Conservation (phyloP, 2,888 invertebrate species). For the Lepas anatifera region DNA sequence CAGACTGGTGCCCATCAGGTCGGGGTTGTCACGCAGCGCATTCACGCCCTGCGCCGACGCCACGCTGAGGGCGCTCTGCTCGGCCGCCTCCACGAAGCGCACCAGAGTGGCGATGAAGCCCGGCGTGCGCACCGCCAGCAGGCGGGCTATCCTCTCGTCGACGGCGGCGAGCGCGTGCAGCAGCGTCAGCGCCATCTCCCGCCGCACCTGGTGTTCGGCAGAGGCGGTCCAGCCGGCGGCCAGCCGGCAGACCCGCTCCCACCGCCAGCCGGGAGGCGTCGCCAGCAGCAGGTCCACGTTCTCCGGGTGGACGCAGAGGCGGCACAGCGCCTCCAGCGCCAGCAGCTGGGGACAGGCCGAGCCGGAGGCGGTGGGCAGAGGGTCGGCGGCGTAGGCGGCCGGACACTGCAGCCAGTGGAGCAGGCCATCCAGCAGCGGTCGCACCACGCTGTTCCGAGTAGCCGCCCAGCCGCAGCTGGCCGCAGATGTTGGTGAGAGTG, state of each 20-base stretch:
- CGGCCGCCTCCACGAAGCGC: conserved; percentile 90
- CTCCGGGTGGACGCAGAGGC: conserved; percentile 72
- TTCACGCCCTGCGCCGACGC: conserved; percentile 91
- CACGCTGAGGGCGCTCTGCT: conserved; percentile 82
- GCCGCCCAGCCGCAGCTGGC: conserved; percentile 77
- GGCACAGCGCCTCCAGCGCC: conserved; percentile 91
- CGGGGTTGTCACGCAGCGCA: conserved; percentile 92
- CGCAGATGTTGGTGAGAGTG: conserved; percentile 87
- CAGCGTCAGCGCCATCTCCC: conserved; percentile 94
- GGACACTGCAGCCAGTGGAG: conserved; percentile 97
- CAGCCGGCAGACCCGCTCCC: conserved; percentile 58
- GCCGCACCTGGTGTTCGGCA: conserved; percentile 58
- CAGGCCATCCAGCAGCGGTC: conserved; percentile 87
- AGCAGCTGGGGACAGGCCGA: conserved; percentile 78
- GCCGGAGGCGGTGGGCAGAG: conserved; percentile 66
- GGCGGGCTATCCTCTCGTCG: conserved; percentile 78
- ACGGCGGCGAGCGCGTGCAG: conserved; percentile 89
- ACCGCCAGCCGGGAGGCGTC: conserved; percentile 85
- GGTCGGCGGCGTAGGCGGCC: conserved; percentile 90
- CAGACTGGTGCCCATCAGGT: conserved; percentile 96
- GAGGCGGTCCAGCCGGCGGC: conserved; percentile 59
- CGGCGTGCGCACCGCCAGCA: conserved; percentile 64
- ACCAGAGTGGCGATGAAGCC: conserved; percentile 88
- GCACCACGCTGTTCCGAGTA: conserved; percentile 84
- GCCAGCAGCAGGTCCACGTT: conserved; percentile 97